Percentiles rank a stretch among this genome's conserved stretches.
phyloP scores from a whole-genome alignment of 2,888 invertebrate species.

The Phragmatobia fuliginosa region DNA sequence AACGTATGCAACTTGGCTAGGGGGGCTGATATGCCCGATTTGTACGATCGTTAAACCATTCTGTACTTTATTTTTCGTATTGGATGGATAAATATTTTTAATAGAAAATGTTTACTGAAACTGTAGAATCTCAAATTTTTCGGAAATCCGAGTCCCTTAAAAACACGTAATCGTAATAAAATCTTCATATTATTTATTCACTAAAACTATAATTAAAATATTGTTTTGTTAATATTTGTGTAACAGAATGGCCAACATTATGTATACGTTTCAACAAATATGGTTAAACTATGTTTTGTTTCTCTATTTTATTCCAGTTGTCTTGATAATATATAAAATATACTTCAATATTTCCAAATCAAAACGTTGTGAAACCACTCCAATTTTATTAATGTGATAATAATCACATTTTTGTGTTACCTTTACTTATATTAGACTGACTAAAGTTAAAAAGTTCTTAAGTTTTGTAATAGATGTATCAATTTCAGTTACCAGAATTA shows the following conservation, averaged over 20 bases:
- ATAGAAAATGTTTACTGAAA: too few relatives aligned
- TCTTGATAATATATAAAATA: neutral
- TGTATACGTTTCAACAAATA: neutral
- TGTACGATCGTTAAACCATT: neutral
- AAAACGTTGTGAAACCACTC: neutral
- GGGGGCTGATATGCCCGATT: too few relatives aligned
- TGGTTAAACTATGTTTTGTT: neutral
- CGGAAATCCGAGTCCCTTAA: neutral
- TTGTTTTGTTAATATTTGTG: neutral
- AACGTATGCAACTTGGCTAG: too few relatives aligned
- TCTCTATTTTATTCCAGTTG: neutral
- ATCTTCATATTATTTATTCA: neutral
- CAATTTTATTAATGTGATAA: neutral
- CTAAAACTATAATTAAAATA: too few relatives aligned
- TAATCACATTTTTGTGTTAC: neutral
- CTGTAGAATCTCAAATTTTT: too few relatives aligned
- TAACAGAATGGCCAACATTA: neutral
- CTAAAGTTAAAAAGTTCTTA: too few relatives aligned
- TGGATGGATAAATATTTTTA: too few relatives aligned
- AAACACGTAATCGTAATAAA: neutral
- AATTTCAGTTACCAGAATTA: too few relatives aligned
- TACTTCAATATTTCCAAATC: neutral
- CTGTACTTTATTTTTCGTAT: neutral
- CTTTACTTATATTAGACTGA: neutral
- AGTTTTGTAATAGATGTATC: too few relatives aligned